Conservation (phyloP, 2,797 vertebrate species). For the Oreortyx pictus region DNA sequence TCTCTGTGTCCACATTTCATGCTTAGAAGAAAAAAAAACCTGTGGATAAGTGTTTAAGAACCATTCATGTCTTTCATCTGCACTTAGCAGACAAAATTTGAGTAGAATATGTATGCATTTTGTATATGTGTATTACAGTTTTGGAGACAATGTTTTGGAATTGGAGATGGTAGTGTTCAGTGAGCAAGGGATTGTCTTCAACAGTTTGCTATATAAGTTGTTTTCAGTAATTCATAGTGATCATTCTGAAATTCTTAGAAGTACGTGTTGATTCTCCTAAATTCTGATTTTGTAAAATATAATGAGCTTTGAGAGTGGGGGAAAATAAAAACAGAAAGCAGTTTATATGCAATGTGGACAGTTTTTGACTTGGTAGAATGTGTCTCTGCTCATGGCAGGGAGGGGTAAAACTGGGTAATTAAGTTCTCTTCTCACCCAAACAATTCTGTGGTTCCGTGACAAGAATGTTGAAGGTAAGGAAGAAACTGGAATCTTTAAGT, state of each 20-base stretch:
- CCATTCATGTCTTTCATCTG: not conserved
- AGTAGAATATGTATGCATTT: not conserved
- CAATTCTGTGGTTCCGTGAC: not conserved
- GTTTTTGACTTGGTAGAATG: not conserved
- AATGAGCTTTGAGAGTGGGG: not conserved
- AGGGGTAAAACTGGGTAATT: not conserved
- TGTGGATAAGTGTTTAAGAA: not conserved
- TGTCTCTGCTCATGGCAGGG: not conserved
- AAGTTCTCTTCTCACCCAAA: too few relatives aligned
- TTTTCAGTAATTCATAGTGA: not conserved
- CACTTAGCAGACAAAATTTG: not conserved
- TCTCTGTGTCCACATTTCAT: not conserved
- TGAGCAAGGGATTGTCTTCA: not conserved
- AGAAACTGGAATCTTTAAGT: not conserved
- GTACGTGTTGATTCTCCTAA: not conserved
- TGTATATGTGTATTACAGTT: not conserved
- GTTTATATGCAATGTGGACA: not conserved
- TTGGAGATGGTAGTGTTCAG: not conserved
- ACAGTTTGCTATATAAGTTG: not conserved
- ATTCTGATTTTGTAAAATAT: not conserved
- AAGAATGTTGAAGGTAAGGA: not conserved
- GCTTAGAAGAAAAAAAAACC: not conserved
- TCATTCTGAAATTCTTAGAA: not conserved
- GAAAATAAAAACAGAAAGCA: not conserved
- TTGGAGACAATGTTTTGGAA: not conserved